Evolutionary conservation across 2,113 vertebrate species (phyloP).

Genomic region (Actenoides hombroni): DNA sequence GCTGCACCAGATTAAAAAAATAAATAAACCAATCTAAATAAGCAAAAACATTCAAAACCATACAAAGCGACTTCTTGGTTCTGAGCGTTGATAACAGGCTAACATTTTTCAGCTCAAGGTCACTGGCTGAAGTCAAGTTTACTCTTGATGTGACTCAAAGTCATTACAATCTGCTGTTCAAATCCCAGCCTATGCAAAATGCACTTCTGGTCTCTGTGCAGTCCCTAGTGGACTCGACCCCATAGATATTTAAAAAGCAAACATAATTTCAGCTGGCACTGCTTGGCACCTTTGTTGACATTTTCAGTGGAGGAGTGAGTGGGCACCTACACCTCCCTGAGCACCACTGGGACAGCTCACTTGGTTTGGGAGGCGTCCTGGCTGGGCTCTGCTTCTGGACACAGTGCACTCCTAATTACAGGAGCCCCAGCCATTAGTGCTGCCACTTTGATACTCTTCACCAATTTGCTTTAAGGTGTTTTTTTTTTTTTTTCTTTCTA

Average conservation of each 20-base stretch:
- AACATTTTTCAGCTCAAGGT: conserved; percentile 45
- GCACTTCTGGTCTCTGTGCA: neutral
- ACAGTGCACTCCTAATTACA: neutral
- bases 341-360: neutral
- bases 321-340: neutral
- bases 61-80: neutral
- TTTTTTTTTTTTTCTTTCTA: neutral
- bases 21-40: conserved; percentile 59
- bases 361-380: neutral
- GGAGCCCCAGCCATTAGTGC: neutral
- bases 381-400: neutral
- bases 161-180: conserved; percentile 21
- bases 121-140: neutral
- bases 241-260: neutral
- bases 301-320: neutral
- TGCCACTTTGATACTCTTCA: neutral
- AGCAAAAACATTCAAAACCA: conserved; percentile 9
- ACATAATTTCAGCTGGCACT: neutral
- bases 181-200: neutral
- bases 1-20: conserved; percentile 57
- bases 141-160: conserved; percentile 43
- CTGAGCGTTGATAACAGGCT: neutral
- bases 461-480: neutral
- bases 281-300: neutral
- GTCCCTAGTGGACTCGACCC: neutral